Percentiles rank a stretch among this genome's conserved stretches.
These are phyloP conservation scores for Coturnix japonica DNA, from an alignment of 2,113 vertebrate species.

Conservation along the genomic window DNA sequence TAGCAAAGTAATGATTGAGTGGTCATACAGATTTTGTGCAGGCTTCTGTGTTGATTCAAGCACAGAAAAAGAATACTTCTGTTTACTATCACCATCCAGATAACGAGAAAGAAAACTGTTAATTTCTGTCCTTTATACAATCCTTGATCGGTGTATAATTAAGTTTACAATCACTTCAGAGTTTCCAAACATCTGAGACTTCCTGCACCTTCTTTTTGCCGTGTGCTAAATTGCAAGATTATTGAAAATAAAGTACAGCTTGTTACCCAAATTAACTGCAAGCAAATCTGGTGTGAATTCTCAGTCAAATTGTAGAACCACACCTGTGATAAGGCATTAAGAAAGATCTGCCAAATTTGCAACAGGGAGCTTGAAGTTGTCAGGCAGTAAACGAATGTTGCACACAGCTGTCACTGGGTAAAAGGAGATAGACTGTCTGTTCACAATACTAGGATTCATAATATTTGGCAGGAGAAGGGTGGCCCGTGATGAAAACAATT, in stretches of 20 bases:
- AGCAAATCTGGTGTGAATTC: neutral
- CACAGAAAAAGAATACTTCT: accelerated
- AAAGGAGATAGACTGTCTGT: conserved; percentile 51
- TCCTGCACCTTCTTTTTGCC: neutral
- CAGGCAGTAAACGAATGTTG: conserved; percentile 22
- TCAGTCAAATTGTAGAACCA: neutral
- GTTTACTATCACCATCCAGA: neutral
- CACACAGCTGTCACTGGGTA: conserved; percentile 65
- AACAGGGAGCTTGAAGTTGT: neutral
- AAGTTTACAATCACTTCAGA: neutral
- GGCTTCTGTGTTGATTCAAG: neutral
- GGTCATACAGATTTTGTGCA: neutral
- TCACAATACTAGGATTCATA: conserved; percentile 48
- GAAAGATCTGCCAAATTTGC: conserved; percentile 16
- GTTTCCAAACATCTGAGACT: neutral
- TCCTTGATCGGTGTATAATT: neutral
- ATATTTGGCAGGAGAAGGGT: conserved; percentile 20
- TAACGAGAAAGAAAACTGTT: neutral
- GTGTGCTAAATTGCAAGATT: neutral
- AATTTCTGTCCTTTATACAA: neutral
- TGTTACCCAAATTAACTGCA: neutral
- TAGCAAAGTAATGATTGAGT: neutral
- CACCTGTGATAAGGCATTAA: conserved; percentile 55
- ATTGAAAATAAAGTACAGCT: neutral
- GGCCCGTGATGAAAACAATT: neutral